Evolutionary conservation across 1,140 invertebrate species (phyloP).

Genomic region (Mycetomoellerius zeteki): DNA sequence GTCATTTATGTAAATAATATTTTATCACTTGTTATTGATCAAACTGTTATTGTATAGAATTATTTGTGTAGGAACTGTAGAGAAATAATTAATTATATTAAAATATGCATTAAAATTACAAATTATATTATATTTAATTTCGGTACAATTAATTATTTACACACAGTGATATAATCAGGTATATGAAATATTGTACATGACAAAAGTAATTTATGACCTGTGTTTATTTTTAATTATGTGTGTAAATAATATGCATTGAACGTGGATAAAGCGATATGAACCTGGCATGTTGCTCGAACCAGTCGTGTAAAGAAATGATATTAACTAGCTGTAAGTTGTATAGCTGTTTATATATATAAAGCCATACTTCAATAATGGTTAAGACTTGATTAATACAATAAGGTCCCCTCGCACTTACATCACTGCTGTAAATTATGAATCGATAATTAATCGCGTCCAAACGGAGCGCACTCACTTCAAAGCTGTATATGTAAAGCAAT

Average conservation of each 20-base stretch:
- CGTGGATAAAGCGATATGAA: background rate
- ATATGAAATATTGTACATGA: background rate
- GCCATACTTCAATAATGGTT: conserved; percentile 64
- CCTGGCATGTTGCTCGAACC: conserved; percentile 33
- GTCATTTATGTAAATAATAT: conserved; percentile 53
- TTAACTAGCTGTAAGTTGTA: conserved; percentile 73
- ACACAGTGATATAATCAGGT: background rate
- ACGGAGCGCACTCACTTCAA: conserved; percentile 54
- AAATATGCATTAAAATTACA: conserved; percentile 24
- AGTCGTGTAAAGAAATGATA: conserved; percentile 19
- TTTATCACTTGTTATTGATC: conserved; percentile 47
- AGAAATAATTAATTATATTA: conserved; percentile 51
- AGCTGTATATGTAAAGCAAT: conserved; percentile 79
- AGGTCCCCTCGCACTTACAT: conserved; percentile 69
- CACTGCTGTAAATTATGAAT: conserved; percentile 68
- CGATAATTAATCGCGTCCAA: conserved; percentile 56
- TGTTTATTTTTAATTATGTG: background rate
- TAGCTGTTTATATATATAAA: conserved; percentile 76
- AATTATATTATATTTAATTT: conserved; percentile 47
- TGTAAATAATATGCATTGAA: background rate
- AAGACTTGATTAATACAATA: conserved; percentile 65
- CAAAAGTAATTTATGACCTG: conserved; percentile 8
- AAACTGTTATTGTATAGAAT: conserved; percentile 18
- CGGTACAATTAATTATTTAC: background rate
- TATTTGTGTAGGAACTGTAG: conserved; percentile 30